Conservation (phyloP, 1,140 invertebrate species). For the Ruditapes philippinarum region DNA sequence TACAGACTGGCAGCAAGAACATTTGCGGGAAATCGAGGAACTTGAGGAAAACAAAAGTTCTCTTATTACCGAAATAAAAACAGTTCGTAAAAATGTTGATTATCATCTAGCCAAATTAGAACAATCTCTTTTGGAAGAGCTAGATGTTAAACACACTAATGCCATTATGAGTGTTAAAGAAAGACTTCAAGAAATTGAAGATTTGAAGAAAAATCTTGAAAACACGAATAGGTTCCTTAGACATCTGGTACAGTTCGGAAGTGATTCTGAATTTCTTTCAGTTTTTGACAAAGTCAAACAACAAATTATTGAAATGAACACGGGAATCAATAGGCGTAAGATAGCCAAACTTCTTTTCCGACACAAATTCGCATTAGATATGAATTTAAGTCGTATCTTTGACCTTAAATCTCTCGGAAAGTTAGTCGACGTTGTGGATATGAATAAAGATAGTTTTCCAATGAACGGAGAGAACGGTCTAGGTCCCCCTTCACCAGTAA, state of each 20-base stretch:
- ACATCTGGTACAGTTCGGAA: slow-evolving; percentile 73
- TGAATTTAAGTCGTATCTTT: slow-evolving; percentile 62
- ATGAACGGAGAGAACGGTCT: slow-evolving; percentile 66
- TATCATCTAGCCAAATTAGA: slow-evolving; percentile 70
- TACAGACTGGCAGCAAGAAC: slow-evolving; percentile 72
- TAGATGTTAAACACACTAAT: slow-evolving; percentile 71
- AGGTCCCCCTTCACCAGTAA: slow-evolving; percentile 50
- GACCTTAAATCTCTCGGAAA: slow-evolving; percentile 73
- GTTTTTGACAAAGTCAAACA: slow-evolving; percentile 75
- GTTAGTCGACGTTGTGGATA: slow-evolving; percentile 74
- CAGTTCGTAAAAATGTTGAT: slow-evolving; percentile 69
- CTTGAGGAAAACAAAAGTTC: slow-evolving; percentile 69
- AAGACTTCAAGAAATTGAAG: slow-evolving; percentile 72
- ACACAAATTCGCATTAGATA: slow-evolving; percentile 71
- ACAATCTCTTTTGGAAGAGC: slow-evolving; percentile 61
- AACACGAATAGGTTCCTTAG: slow-evolving; percentile 71
- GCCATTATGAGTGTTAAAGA: slow-evolving; percentile 66
- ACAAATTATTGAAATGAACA: slow-evolving; percentile 73
- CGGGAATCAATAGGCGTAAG: slow-evolving; percentile 69
- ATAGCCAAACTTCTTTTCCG: slow-evolving; percentile 73
- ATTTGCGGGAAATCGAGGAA: slow-evolving; percentile 71
- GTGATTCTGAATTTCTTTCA: slow-evolving; percentile 76
- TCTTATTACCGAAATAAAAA: slow-evolving; percentile 69
- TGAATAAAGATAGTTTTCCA: slow-evolving; percentile 72
- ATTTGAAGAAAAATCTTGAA: slow-evolving; percentile 72